Conservation (phyloP, 2,888 invertebrate genomes). For the Baccha elongata region DNA sequence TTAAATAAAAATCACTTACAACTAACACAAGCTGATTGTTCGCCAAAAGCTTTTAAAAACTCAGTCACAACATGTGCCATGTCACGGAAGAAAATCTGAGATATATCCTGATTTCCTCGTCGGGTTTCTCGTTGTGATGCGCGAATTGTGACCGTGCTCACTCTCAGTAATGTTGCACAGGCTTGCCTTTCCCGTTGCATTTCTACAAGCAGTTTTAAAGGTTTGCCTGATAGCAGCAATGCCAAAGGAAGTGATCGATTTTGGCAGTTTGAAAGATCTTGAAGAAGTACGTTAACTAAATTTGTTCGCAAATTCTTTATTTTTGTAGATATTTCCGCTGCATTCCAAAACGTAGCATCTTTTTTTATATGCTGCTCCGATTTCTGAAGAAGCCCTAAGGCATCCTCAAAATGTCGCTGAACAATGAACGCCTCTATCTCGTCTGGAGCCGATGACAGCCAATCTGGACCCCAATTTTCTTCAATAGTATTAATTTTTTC, state of each 20-base stretch:
- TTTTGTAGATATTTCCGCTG: constrained; percentile 81
- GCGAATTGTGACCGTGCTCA: constrained; percentile 80
- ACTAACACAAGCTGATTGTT: constrained; percentile 88
- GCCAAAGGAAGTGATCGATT: constrained; percentile 96
- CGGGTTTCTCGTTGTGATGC: constrained; percentile 81
- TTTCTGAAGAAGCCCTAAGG: constrained; percentile 90
- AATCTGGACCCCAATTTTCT: constrained; percentile 86
- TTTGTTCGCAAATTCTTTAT: constrained; percentile 88
- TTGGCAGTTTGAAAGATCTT: constrained; percentile 94
- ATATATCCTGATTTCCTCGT: constrained; percentile 82
- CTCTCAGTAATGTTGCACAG: constrained; percentile 80
- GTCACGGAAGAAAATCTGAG: constrained; percentile 87
- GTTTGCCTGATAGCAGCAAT: constrained; percentile 91
- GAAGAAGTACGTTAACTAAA: constrained; percentile 93
- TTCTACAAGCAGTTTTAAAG: constrained; percentile 89
- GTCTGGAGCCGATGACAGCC: constrained; percentile 95
- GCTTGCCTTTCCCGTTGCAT: constrained; percentile 82
- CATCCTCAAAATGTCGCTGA: constrained; percentile 97
- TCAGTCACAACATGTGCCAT: constrained; percentile 88
- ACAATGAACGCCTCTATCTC: constrained; percentile 97
- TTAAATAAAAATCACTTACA: constrained; percentile 83
- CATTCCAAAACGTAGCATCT: constrained; percentile 78
- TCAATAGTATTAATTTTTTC: constrained; percentile 76
- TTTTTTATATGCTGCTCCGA: constrained; percentile 84
- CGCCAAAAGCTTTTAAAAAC: constrained; percentile 91